Evolutionary conservation across 2,797 vertebrate species (phyloP), one percentile per base, ranked within the genome.

Genomic region (Rhodeus uyekii): DNA sequence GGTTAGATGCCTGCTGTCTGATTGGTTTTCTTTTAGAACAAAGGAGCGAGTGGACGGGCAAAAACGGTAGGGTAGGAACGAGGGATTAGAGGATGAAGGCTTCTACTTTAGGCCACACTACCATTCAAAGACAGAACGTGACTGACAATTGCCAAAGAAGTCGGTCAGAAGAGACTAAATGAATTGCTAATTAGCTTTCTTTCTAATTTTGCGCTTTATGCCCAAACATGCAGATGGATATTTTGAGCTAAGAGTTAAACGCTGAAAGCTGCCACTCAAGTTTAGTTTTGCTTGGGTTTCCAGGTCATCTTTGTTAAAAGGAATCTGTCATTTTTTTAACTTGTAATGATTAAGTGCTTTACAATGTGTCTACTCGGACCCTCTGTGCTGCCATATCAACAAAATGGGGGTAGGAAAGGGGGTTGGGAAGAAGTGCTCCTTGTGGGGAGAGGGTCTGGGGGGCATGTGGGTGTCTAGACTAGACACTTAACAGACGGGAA

Each of bases 131-230:
- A 89, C 87, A 78, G 81, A 88, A 91, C 13, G 88, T 91, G 88
- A 92, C 89, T 91, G 92, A 92, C 92, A 94, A 90, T 91, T 77
- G 85, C 84, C 44, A 84, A 77, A 82, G 86, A 84, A 86, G 87
- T 90, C 87, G 89, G 88, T 91, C 91, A 92, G 89, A 93, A 92
- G 92, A 82, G 86, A 87, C 90, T 58, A 92, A 93, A 93, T 94
- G 93, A 93, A 92, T 93, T 92, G 89, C 93, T 93, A 93, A 94
- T 94, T 92, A 90, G 89, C 87, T 91, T 92, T 76, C 83, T 87
- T 91, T 91, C 84, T 87, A 87, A 91, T 93, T 90, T 90, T 87
- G 80, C 69, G 87, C 88, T 89, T 90, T 89, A 90, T 88, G 85
- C 68, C 53, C 83, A 90, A 90, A 93, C 75, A 78, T 88, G 73